phyloP scores from a whole-genome alignment of 2,888 invertebrate species.

The Acanthosepion esculentum region DNA sequence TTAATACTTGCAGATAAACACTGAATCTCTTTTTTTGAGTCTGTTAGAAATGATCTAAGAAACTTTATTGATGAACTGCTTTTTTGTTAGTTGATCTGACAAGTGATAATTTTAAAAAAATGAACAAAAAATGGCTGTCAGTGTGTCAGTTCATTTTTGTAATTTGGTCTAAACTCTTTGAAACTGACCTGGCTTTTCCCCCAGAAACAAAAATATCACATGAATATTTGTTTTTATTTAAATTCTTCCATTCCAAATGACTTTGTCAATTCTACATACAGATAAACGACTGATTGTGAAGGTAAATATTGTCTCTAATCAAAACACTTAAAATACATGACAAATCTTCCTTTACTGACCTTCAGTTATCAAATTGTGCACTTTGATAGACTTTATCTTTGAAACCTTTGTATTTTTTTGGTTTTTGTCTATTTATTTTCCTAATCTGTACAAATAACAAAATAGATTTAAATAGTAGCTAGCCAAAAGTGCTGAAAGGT shows the following conservation, averaged over 20 bases:
- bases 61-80: background rate
- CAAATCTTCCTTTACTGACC: background rate
- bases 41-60: background rate
- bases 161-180: background rate
- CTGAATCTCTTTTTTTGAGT: background rate
- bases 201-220: background rate
- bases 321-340: background rate
- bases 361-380: background rate
- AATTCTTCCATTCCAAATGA: background rate
- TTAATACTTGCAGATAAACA: background rate
- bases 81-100: background rate
- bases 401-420: background rate
- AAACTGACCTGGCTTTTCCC: background rate
- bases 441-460: background rate
- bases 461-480: background rate
- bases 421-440: background rate
- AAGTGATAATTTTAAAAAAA: background rate
- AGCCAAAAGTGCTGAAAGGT: conserved; percentile 7
- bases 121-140: background rate
- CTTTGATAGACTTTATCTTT: background rate
- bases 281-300: background rate
- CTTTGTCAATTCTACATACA: background rate
- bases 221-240: too few species aligned
- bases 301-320: background rate
- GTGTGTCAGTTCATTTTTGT: background rate